A percentile compares a stretch with the other conserved stretches of the same genome.
Evolutionary conservation across 2,113 vertebrate species (phyloP).

Genomic region (Trachemys scripta): DNA sequence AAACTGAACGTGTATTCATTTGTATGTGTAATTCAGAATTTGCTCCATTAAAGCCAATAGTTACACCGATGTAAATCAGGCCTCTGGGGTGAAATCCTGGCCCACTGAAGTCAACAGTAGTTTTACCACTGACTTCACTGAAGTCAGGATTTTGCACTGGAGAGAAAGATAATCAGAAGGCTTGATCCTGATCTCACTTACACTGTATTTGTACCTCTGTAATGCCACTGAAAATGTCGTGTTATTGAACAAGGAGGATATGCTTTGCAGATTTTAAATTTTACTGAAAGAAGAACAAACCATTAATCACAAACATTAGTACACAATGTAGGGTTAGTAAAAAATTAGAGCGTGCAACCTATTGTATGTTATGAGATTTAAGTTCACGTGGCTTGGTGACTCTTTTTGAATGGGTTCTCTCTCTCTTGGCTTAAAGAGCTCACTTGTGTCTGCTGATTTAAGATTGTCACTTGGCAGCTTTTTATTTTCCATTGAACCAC

Average conservation of each 20-base stretch:
- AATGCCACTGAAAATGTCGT: neutral
- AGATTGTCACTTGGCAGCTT: neutral
- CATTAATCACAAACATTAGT: neutral
- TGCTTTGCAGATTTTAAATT: neutral
- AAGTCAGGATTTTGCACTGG: neutral
- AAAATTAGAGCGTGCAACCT: fast-evolving
- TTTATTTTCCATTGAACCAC: neutral
- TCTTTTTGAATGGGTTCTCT: neutral
- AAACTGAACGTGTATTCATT: neutral
- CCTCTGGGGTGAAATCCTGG: neutral
- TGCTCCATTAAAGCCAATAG: neutral
- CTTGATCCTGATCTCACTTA: neutral
- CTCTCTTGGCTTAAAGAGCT: neutral
- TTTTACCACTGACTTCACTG: neutral
- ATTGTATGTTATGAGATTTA: neutral
- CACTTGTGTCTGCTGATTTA: neutral
- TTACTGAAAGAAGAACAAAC: neutral
- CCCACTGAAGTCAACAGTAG: fast-evolving
- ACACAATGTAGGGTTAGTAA: neutral
- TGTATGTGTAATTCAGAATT: neutral
- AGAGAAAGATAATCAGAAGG: neutral
- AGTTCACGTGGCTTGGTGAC: neutral
- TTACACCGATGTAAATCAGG: neutral
- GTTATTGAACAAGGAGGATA: neutral
- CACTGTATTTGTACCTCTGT: neutral